Evolutionary conservation across 2,113 vertebrate genomes (phyloP), one percentile per base, ranked within the genome.

Genomic region (Dicaeum eximium): DNA sequence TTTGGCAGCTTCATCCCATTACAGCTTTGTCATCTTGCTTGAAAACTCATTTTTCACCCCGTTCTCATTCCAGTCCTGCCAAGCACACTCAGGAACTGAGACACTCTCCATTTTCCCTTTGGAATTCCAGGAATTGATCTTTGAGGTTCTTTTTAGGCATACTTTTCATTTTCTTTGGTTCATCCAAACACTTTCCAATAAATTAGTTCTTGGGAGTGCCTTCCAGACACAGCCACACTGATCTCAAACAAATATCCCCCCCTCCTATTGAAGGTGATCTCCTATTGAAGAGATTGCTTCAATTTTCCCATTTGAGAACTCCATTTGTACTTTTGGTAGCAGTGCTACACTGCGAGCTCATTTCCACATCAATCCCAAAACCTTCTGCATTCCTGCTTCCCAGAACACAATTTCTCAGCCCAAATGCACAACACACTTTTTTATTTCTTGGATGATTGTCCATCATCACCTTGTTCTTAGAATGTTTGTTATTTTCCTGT

Each of bases 331-430:
- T 65, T 69, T 25, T n/a, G 51, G 37, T 69, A 45, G 64, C 37
- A 20, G 5, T 11, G 10, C 31, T 33, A n/a, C n/a, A 4, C 64
- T 37, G 16, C 0, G 10, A 71, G 42, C 62, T 45, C 7, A 0
- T 48, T 81, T 45, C 61, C 44, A 54, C 15, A 10, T 25, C 33
- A 50, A 9, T 40, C 65, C 47, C 78, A 57, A 80, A 25, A 1
- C 10, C 38, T 60, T 66, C 7, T 15, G 30, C 22, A 33, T 37
- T 71, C 17, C 56, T 71, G 18, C 47, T 74, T 81, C 70, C 94
- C 30, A 74, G 58, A 73, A 16, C 11, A 51, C 15, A 14, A 30
- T 44, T 78, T 85, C 44, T 28, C 57, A 86, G 8, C 24, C n/a
- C 25, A 10, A 69, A 31, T 13, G 5, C n/a, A 51, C 11, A 24